A percentile compares a stretch with the other conserved stretches of the same genome.
Conservation (phyloP, 2,797 vertebrate species). For the Platyrinchus mystaceus region DNA sequence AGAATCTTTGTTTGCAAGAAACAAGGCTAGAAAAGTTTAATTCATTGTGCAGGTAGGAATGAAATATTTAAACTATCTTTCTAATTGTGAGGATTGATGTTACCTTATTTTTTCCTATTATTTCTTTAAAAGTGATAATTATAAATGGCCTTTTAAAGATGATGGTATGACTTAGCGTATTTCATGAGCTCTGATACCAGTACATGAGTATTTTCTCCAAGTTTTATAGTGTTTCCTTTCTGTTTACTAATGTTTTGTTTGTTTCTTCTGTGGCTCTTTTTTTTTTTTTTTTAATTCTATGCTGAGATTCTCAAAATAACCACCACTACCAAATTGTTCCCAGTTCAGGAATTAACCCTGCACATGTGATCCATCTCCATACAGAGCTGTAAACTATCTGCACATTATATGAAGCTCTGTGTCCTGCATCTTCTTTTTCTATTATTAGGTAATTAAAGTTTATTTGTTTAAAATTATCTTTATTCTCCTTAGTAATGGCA, state of each 20-base stretch:
- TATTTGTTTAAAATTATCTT: not conserved
- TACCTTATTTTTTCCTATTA: not conserved
- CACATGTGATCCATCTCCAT: not conserved
- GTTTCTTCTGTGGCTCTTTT: not conserved
- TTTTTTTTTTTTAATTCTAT: not conserved
- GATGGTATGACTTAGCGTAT: not conserved
- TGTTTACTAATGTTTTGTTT: not conserved
- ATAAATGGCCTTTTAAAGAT: not conserved
- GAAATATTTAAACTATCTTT: not conserved
- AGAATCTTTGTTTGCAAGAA: not conserved
- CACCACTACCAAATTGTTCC: not conserved
- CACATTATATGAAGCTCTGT: not conserved
- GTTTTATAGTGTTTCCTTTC: not conserved
- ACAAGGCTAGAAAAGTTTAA: not conserved
- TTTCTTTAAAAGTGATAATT: not conserved
- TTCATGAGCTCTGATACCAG: not conserved
- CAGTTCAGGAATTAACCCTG: not conserved
- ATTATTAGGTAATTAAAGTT: not conserved
- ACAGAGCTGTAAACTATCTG: not conserved
- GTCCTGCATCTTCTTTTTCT: not conserved
- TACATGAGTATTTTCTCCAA: not conserved
- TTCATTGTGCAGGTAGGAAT: not conserved
- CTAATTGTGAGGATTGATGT: not conserved
- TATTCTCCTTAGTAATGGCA: not conserved
- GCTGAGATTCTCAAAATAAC: conserved; percentile 16